Evolutionary conservation across 2,888 invertebrate species (phyloP).

Genomic region (Drosophila tripunctata): DNA sequence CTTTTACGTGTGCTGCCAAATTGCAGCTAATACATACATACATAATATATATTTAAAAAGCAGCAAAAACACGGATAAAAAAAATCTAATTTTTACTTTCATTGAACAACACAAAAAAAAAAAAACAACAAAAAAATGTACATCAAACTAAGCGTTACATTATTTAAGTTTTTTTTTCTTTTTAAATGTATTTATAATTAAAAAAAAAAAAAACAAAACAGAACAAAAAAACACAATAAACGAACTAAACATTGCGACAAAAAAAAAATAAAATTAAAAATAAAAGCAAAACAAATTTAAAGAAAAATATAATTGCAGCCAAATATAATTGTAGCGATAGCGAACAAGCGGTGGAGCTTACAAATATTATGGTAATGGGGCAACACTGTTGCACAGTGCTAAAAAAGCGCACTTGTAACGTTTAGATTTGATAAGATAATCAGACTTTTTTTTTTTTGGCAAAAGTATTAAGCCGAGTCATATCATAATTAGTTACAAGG

Average conservation of each 20-base stretch:
- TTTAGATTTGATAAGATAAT: too few species aligned
- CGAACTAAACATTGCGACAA: constrained; percentile 27
- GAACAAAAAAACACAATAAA: constrained; percentile 59
- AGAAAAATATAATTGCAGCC: too few species aligned
- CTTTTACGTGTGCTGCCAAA: too few species aligned
- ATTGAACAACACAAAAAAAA: too few species aligned
- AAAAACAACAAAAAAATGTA: constrained; percentile 17
- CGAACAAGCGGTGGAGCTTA: too few species aligned
- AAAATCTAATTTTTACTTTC: constrained; percentile 58
- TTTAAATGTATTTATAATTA: constrained; percentile 81
- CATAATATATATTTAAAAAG: constrained; percentile 12
- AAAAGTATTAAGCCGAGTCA: too few species aligned
- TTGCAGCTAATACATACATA: background rate
- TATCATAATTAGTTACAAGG: too few species aligned
- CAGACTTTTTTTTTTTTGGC: too few species aligned
- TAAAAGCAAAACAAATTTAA: constrained; percentile 41
- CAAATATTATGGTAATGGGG: too few species aligned
- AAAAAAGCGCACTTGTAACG: too few species aligned
- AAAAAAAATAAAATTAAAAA: constrained; percentile 70
- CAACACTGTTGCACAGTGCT: too few species aligned
- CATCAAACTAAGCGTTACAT: constrained; percentile 77
- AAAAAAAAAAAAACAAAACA: constrained; percentile 69
- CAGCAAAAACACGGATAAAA: constrained; percentile 32
- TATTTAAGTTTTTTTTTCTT: constrained; percentile 76
- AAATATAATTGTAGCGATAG: too few species aligned